These are phyloP conservation scores for Armadillidium nasatum DNA, from an alignment of 1,140 invertebrate genomes.

Conservation along the genomic window DNA sequence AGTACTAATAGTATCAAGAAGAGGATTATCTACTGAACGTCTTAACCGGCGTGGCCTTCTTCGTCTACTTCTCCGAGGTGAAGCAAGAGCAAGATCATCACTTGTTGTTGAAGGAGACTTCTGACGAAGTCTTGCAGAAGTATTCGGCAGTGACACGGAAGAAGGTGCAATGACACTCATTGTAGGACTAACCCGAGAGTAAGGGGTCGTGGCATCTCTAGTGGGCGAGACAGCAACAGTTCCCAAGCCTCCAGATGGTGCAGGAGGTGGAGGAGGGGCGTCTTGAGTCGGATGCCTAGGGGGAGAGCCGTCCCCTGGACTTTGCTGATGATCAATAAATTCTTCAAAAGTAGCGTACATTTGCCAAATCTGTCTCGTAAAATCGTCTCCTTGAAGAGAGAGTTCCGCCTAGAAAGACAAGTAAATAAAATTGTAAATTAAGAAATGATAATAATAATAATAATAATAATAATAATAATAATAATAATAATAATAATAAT, in stretches of 20 bases:
- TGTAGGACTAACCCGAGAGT: slow-evolving; percentile 14
- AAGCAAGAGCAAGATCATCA: slow-evolving; percentile 36
- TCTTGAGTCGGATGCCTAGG: slow-evolving; percentile 34
- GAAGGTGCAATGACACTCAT: slow-evolving; percentile 34
- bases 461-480: too few species aligned
- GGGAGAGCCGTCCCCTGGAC: slow-evolving; percentile 23
- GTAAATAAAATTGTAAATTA: not conserved
- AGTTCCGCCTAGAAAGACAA: slow-evolving; percentile 46
- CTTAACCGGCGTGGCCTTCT: slow-evolving; percentile 40
- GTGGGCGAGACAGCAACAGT: not conserved
- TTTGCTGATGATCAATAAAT: slow-evolving; percentile 46
- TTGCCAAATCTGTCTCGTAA: slow-evolving; percentile 49
- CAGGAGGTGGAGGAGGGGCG: slow-evolving; percentile 38
- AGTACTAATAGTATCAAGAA: slow-evolving; percentile 50
- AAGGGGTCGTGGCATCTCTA: not conserved
- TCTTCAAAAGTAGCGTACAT: slow-evolving; percentile 52
- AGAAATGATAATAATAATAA: too few species aligned
- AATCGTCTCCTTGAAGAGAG: slow-evolving; percentile 50
- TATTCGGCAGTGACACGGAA: slow-evolving; percentile 23
- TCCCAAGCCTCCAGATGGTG: slow-evolving; percentile 24
- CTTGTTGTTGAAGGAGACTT: slow-evolving; percentile 26
- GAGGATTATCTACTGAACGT: slow-evolving; percentile 47
- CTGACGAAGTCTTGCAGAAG: not conserved
- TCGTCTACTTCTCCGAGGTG: slow-evolving; percentile 35
- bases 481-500: too few species aligned